Conservation (phyloP, 2,888 invertebrate species). For the Malacosoma neustria region DNA sequence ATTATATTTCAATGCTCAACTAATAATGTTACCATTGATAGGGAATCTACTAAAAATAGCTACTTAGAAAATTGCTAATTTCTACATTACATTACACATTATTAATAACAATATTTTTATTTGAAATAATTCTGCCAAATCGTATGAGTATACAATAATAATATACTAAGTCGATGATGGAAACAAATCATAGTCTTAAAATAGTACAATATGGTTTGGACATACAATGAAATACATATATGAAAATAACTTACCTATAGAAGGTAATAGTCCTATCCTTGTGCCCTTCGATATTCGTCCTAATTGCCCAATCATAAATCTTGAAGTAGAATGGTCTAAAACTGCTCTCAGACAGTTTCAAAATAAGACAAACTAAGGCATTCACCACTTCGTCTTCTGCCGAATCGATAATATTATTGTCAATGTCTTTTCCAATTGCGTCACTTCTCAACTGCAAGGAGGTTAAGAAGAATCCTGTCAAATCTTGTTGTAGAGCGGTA, state of each 20-base stretch:
- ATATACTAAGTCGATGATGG: too few relatives aligned
- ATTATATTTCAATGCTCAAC: too few relatives aligned
- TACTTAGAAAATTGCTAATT: too few relatives aligned
- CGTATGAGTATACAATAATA: too few relatives aligned
- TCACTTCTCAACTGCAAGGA: constrained; percentile 81
- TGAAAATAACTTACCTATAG: constrained; percentile 82
- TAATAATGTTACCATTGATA: too few relatives aligned
- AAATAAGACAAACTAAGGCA: constrained; percentile 84
- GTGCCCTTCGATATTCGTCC: constrained; percentile 71
- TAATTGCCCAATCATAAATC: constrained; percentile 90
- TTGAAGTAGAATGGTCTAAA: constrained; percentile 92
- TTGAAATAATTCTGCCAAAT: too few relatives aligned
- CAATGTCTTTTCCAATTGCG: constrained; percentile 40
- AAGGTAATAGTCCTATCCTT: constrained; percentile 86
- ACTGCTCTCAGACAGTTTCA: constrained; percentile 91
- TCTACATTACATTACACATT: too few relatives aligned
- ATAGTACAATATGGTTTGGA: too few relatives aligned
- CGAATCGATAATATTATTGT: constrained; percentile 52
- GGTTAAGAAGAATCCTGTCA: constrained; percentile 84
- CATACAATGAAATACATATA: too few relatives aligned
- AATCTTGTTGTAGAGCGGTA: constrained; percentile 76
- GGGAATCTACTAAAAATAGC: too few relatives aligned
- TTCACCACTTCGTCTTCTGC: constrained; percentile 86
- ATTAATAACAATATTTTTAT: too few relatives aligned
- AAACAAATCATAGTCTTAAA: too few relatives aligned